Conservation (phyloP, 2,113 vertebrate species). For the Eclectus roratus region DNA sequence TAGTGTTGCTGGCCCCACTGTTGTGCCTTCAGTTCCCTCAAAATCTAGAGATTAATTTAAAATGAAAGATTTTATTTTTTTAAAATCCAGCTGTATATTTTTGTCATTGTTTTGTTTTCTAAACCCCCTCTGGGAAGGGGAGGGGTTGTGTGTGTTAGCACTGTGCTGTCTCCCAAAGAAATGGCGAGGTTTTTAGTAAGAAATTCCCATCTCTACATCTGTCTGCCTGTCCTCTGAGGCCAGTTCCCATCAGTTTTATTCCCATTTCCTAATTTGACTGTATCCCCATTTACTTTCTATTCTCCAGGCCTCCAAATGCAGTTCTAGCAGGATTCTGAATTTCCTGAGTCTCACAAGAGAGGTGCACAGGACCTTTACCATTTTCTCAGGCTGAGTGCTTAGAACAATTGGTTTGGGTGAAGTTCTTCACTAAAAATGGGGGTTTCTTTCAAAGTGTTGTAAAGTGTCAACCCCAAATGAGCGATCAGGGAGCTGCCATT, state of each 20-base stretch:
- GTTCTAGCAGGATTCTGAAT: neutral
- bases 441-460: neutral
- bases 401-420: neutral
- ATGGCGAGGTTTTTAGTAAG: neutral
- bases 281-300: neutral
- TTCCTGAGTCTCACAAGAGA: neutral
- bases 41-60: neutral
- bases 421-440: neutral
- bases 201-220: neutral
- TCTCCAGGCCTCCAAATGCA: neutral
- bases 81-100: neutral
- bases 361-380: neutral
- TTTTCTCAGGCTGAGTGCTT: neutral
- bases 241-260: neutral
- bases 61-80: neutral
- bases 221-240: neutral
- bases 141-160: neutral
- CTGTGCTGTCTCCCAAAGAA: neutral
- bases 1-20: neutral
- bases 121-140: neutral
- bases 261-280: neutral
- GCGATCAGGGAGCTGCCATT: neutral
- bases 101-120: neutral
- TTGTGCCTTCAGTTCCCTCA: neutral
- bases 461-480: neutral